Percentiles rank a stretch among this genome's conserved stretches.
These are phyloP conservation scores for Drosophila robusta DNA, from an alignment of 2,888 invertebrate genomes.

Conservation along the genomic window DNA sequence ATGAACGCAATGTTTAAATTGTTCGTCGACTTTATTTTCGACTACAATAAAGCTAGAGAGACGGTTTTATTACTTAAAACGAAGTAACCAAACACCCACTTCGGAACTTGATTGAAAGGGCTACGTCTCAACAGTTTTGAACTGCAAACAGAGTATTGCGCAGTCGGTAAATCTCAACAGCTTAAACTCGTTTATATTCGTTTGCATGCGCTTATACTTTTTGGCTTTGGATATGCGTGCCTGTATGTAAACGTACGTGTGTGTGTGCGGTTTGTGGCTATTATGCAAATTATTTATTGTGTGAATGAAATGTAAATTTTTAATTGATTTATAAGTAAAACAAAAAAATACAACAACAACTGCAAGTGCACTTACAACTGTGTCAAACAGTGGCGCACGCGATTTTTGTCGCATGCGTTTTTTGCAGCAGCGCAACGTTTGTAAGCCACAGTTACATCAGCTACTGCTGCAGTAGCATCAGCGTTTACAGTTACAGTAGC, in stretches of 20 bases:
- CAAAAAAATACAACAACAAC: neutral
- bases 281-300: slow-evolving; percentile 73
- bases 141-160: neutral
- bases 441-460: slow-evolving; percentile 18
- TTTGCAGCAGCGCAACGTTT: slow-evolving; percentile 17
- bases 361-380: slow-evolving; percentile 35
- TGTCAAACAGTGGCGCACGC: slow-evolving; percentile 56
- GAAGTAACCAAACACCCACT: too few relatives aligned
- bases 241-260: slow-evolving; percentile 14
- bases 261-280: slow-evolving; percentile 39
- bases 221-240: neutral
- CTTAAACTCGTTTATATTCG: neutral
- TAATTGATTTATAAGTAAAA: slow-evolving; percentile 64
- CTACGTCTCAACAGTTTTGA: too few relatives aligned
- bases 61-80: too few relatives aligned
- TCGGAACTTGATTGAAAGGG: too few relatives aligned
- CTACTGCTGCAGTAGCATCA: slow-evolving; percentile 19
- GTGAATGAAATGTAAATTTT: slow-evolving; percentile 74
- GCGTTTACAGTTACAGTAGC: slow-evolving; percentile 18
- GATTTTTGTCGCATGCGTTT: slow-evolving; percentile 38
- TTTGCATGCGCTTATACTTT: neutral
- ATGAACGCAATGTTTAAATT: too few relatives aligned
- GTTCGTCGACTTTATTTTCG: too few relatives aligned
- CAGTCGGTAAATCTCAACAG: neutral
- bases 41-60: too few relatives aligned